Evolutionary conservation across 2,113 vertebrate genomes (phyloP), one percentile per base, ranked within the genome.

Genomic region (Anser cygnoides): DNA sequence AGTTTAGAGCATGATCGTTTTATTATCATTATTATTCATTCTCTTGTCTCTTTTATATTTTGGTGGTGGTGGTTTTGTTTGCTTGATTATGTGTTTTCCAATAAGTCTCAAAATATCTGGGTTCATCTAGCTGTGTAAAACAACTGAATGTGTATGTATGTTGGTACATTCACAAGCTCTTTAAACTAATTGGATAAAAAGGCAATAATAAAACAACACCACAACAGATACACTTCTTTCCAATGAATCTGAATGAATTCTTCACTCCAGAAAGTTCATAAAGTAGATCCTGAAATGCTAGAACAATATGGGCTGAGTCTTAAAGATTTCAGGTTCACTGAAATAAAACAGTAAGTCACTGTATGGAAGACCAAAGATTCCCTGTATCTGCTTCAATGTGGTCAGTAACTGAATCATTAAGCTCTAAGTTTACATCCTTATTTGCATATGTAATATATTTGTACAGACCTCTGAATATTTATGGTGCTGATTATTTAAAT

Each of bases 101-200:
- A 10, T 84, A 97, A 89, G 17, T 43, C 11, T 83, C 13, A 71
- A 37, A 94, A 81, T 25, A 78, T 71, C 37, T 46, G 20, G 37
- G 33, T 4, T 87, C 18, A 52, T 75, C 43, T 87, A 68, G 43
- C 72, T 88, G 4, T 26, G 3, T 52, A 31, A 21, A 72, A 49
- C 9, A 66, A 43, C 29, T 54, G 28, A 20, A 35, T 0, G 0
- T 35, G 2, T 11, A 18, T 29, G 1, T 35, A 35, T 50, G 13
- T 71, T 72, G 13, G 3, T 65, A 70, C 3, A 35, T 2, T 84
- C 20, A 29, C 13, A 65, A 41, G 6, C 4, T 72, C 12, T 57
- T 89, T 75, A 68, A 82, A 10, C 4, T 75, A 76, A 41, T 6
- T 71, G 25, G n/a, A 25, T 61, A 22, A 87, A 90, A 95, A 84